Evolutionary conservation across 2,113 vertebrate species (phyloP).

Genomic region (Protomyctophum bolini): DNA sequence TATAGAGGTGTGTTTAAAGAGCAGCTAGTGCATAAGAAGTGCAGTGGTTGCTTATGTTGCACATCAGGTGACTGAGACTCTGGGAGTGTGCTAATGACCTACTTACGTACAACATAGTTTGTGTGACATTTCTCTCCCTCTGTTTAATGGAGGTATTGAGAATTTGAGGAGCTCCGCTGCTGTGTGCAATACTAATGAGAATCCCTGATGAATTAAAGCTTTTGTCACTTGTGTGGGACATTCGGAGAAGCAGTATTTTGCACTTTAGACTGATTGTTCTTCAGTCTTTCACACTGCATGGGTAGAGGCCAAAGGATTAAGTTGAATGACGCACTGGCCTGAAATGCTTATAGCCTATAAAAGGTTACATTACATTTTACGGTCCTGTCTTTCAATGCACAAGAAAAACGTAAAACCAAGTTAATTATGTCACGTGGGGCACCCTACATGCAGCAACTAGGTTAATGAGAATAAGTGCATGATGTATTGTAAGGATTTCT

Average conservation of each 20-base stretch:
- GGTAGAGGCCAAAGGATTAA: background rate
- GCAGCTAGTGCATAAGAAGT: background rate
- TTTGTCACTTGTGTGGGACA: slow-evolving; percentile 23
- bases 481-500: slow-evolving; percentile 34
- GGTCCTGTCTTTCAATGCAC: background rate
- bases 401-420: slow-evolving; percentile 1
- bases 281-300: background rate
- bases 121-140: slow-evolving; percentile 48
- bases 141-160: slow-evolving; percentile 27
- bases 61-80: slow-evolving; percentile 20
- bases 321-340: background rate
- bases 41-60: slow-evolving; percentile 1
- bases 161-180: slow-evolving; percentile 5
- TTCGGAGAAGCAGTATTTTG: background rate
- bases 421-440: background rate
- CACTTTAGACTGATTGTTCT: background rate
- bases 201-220: background rate
- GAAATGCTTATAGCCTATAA: background rate
- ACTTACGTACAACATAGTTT: slow-evolving; percentile 1
- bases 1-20: background rate
- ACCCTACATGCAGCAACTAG: background rate
- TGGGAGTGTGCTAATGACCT: slow-evolving; percentile 5
- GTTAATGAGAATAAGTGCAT: slow-evolving; percentile 39
- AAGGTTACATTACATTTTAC: background rate
- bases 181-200: slow-evolving; percentile 15